phyloP scores from a whole-genome alignment of 2,113 vertebrate genomes.

The Chamaetylas fuelleborni region DNA sequence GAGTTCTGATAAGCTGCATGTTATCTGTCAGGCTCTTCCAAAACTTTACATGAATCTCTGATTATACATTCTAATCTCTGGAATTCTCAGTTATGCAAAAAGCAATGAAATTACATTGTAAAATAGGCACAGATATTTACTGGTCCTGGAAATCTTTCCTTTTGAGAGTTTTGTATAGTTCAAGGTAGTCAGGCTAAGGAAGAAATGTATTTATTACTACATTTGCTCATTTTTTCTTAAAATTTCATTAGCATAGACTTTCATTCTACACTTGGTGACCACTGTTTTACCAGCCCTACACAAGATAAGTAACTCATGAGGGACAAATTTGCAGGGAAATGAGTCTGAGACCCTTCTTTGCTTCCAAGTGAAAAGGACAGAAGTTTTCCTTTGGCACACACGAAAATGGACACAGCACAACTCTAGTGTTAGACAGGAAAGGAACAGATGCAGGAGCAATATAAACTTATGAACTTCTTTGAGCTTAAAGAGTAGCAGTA shows the following conservation, averaged over 20 bases:
- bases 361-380: neutral
- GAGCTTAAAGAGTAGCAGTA: neutral
- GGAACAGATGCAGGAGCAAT: neutral
- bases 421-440: neutral
- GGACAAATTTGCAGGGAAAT: neutral
- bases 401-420: neutral
- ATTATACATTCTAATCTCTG: neutral
- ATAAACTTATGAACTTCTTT: neutral
- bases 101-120: neutral
- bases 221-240: neutral
- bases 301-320: neutral
- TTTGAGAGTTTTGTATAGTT: neutral
- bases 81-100: neutral
- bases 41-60: neutral
- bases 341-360: neutral
- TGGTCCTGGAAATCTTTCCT: neutral
- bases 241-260: neutral
- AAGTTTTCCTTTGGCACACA: neutral
- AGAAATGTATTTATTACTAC: neutral
- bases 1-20: neutral
- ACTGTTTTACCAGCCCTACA: neutral
- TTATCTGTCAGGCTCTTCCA: neutral
- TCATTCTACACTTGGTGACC: neutral
- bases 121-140: neutral
- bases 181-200: neutral